Conservation (phyloP, 2,888 invertebrate genomes). For the Drosophila anomalata region DNA sequence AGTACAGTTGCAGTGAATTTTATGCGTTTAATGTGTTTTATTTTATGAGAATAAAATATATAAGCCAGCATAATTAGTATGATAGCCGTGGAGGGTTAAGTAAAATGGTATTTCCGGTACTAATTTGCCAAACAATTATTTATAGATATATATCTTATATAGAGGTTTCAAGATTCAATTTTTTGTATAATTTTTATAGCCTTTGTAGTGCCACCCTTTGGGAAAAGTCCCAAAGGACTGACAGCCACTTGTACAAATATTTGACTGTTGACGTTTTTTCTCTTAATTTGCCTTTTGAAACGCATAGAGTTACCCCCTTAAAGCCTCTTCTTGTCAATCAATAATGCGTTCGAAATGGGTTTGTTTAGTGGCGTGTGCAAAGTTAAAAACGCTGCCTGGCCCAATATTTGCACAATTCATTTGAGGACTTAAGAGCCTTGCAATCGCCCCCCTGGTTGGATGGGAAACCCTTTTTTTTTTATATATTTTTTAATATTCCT, state of each 20-base stretch:
- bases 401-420: slow-evolving; percentile 62
- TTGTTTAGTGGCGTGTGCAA: slow-evolving; percentile 60
- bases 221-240: not conserved
- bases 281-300: slow-evolving; percentile 56
- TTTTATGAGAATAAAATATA: not conserved
- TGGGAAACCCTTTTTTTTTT: slow-evolving; percentile 8
- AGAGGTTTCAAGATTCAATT: too few species aligned
- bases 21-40: slow-evolving; percentile 7
- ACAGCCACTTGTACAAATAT: slow-evolving; percentile 55
- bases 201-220: not conserved
- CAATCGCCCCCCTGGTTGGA: slow-evolving; percentile 26
- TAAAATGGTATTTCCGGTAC: too few species aligned
- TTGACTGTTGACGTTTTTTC: slow-evolving; percentile 65
- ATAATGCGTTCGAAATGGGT: slow-evolving; percentile 61
- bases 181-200: not conserved
- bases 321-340: slow-evolving; percentile 22
- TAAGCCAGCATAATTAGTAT: not conserved
- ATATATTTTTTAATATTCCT: slow-evolving; percentile 2
- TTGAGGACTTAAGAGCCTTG: slow-evolving; percentile 35
- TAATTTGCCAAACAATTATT: too few species aligned
- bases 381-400: slow-evolving; percentile 50
- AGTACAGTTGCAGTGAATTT: slow-evolving; percentile 33
- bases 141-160: too few species aligned
- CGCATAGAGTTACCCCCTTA: slow-evolving; percentile 43
- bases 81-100: not conserved